Evolutionary conservation across 1,140 invertebrate genomes (phyloP), one percentile per base, ranked within the genome.

Genomic region (Pogonomyrmex californicus): DNA sequence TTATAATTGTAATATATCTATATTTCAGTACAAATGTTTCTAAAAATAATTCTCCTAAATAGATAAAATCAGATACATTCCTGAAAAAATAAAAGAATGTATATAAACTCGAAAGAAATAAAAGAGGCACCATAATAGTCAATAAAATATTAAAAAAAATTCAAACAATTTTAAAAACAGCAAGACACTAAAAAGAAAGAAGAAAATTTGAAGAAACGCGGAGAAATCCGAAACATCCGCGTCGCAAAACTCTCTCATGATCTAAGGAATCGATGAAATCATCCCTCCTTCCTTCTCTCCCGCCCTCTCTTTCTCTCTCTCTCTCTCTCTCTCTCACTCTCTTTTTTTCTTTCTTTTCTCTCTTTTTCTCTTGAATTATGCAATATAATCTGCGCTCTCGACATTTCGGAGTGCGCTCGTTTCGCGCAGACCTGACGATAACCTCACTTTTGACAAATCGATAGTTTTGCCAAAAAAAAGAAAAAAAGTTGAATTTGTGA

Each of bases 391-490:
- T 0, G n/a, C 41, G n/a, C 49, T 60, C 38, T n/a, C 30, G 58
- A 38, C 33, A 73, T 88, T 90, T 86, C 51, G 14, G 14, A 87
- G 17, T 60, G 60, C 7, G 44, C 87, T 85, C 30, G 60, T 83
- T 90, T 87, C 41, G 87, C 68, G 79, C 33, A 30, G 49, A 87
- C 62, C 30, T 60, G 60, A 38, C 23, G 68, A 87, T 91, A 91
- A 91, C 90, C 90, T 91, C 89, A 91, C 90, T 91, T 91, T 88
- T 62, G 1, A 49, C 30, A 23, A 83, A 82, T 73, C 30, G 17
- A 82, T 73, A 23, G 0, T 49, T 23, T 14, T 12, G n/a, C 54
- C 9, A 3, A 66, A 9, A 38, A 23, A n/a, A 10, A 17, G 54
- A 2, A 30, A n/a, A 58, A 4, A 12, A 17, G n/a, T 7, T 0